These are phyloP conservation scores for Geococcyx californianus DNA, from an alignment of 2,113 vertebrate species.

Conservation along the genomic window DNA sequence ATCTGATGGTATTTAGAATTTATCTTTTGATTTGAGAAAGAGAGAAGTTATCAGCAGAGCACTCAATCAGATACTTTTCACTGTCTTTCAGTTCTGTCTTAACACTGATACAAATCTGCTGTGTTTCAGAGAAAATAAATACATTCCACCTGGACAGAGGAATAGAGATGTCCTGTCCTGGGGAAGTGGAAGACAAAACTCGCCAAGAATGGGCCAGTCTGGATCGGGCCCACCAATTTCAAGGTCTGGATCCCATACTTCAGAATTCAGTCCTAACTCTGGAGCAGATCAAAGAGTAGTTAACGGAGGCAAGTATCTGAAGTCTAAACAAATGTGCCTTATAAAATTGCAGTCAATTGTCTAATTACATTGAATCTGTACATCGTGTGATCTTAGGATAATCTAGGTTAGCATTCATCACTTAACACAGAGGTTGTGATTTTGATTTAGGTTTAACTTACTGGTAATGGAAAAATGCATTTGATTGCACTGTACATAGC, in stretches of 20 bases:
- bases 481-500: neutral
- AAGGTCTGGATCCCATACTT: slow-evolving; percentile 86
- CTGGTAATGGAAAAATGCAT: accelerated
- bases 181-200: slow-evolving; percentile 92
- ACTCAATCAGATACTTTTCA: neutral
- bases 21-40: neutral
- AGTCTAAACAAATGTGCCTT: neutral
- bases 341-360: neutral
- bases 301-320: slow-evolving; percentile 91
- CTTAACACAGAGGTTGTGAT: neutral
- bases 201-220: slow-evolving; percentile 87
- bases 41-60: neutral
- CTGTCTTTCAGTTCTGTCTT: neutral
- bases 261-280: slow-evolving; percentile 90
- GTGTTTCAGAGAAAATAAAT: slow-evolving; percentile 91
- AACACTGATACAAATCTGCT: slow-evolving; percentile 9
- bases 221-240: slow-evolving; percentile 84
- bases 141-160: slow-evolving; percentile 95
- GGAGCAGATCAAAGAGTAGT: slow-evolving; percentile 95
- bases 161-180: slow-evolving; percentile 93
- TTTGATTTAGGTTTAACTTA: neutral
- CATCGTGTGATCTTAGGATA: neutral
- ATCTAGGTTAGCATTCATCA: neutral
- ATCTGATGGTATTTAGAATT: neutral
- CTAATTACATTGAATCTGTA: neutral